Evolutionary conservation across 2,797 vertebrate species (phyloP).

Genomic region (Myotis vivesi): DNA sequence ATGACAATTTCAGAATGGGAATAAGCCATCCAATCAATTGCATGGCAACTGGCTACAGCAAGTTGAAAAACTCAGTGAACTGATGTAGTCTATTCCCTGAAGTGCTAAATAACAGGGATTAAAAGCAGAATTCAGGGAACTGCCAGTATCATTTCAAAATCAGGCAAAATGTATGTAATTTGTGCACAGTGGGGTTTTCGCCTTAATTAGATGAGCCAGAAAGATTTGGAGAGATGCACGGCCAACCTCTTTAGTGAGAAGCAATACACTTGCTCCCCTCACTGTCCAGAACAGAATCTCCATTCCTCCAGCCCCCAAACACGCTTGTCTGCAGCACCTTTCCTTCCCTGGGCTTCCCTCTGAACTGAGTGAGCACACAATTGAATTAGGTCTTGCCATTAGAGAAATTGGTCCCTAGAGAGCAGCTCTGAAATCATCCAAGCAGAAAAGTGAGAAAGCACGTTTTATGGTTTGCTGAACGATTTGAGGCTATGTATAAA

Average conservation of each 20-base stretch:
- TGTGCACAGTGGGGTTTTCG: neutral
- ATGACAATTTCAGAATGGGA: neutral
- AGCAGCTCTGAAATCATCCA: constrained; percentile 78
- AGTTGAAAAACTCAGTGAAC: constrained; percentile 9
- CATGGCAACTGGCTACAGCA: neutral
- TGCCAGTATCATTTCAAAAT: constrained; percentile 18
- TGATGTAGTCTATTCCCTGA: neutral
- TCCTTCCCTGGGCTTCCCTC: constrained; percentile 66
- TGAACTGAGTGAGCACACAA: constrained; percentile 78
- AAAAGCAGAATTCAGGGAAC: constrained; percentile 40
- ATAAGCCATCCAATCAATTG: neutral
- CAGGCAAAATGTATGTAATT: constrained; percentile 12
- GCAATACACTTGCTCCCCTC: neutral
- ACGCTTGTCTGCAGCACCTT: neutral
- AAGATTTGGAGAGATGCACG: neutral
- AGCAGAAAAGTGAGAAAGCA: constrained; percentile 81
- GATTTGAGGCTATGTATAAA: constrained; percentile 67
- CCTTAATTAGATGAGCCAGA: neutral
- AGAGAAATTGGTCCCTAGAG: constrained; percentile 82
- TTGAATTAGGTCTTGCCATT: constrained; percentile 84
- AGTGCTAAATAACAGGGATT: constrained; percentile 54
- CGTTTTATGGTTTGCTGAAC: constrained; percentile 78
- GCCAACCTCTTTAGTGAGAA: neutral
- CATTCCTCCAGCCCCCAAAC: constrained; percentile 20
- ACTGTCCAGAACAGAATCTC: neutral